Conservation (phyloP, 2,888 invertebrate genomes). For the Chrysomela aeneicollis region DNA sequence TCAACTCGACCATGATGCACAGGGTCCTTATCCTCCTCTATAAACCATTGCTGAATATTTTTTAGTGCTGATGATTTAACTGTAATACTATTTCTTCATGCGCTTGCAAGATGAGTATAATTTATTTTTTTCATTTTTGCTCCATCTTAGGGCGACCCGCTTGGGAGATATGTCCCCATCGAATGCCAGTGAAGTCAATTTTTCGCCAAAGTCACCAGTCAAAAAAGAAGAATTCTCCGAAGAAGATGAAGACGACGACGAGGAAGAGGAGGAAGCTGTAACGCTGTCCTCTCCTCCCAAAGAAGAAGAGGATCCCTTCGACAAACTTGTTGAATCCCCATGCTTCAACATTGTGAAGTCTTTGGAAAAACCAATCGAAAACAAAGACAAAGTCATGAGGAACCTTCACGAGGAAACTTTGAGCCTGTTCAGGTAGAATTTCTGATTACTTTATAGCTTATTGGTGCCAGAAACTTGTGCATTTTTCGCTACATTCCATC, state of each 20-base stretch:
- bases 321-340: constrained; percentile 63
- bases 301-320: constrained; percentile 62
- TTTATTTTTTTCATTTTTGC: no score
- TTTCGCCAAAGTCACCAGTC: not conserved
- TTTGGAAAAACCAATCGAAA: constrained; percentile 24
- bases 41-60: no score
- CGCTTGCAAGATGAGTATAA: no score
- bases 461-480: no score
- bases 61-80: no score
- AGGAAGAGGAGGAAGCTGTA: constrained; percentile 48
- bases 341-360: constrained; percentile 63
- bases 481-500: no score
- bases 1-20: no score
- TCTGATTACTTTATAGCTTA: no score
- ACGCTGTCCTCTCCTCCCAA: constrained; percentile 26
- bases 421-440: constrained; percentile 52
- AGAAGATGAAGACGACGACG: constrained; percentile 53
- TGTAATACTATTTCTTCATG: no score
- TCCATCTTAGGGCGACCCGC: no score
- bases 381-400: constrained; percentile 45
- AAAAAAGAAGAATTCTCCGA: constrained; percentile 46
- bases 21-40: no score
- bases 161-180: no score
- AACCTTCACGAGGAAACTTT: constrained; percentile 58
- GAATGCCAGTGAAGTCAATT: constrained; percentile 16